phyloP scores from a whole-genome alignment of 2,113 vertebrate species.

The Eidolon helvum region DNA sequence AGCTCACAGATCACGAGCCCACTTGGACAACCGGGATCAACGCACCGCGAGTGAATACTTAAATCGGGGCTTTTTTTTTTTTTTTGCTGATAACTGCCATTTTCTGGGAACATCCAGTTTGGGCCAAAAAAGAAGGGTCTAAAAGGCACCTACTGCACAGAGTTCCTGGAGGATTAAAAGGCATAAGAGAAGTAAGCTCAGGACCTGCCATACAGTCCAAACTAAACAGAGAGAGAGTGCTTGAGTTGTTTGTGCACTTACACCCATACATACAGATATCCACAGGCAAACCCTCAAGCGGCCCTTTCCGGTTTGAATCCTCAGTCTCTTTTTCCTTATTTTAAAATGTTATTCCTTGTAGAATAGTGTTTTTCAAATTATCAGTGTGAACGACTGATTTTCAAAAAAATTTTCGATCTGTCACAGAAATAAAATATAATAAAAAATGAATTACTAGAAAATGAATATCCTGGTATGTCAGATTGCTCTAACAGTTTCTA shows the following conservation, averaged over 20 bases:
- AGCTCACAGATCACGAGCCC: background rate
- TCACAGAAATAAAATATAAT: background rate
- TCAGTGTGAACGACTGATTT: background rate
- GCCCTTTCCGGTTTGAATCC: background rate
- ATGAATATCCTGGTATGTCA: background rate
- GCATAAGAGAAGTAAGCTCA: background rate
- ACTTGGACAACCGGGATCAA: background rate
- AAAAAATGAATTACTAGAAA: background rate
- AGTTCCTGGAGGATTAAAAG: background rate
- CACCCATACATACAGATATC: background rate
- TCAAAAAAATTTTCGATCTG: background rate
- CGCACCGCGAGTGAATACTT: background rate
- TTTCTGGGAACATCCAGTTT: conserved; percentile 10
- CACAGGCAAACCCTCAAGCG: background rate
- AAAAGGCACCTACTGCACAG: background rate
- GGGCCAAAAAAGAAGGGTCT: background rate
- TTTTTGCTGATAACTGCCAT: conserved; percentile 7
- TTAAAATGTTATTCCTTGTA: background rate
- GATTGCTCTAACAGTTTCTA: background rate
- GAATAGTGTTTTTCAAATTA: background rate
- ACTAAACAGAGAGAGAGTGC: background rate
- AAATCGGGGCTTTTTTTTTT: background rate
- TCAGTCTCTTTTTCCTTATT: background rate
- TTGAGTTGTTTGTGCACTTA: background rate
- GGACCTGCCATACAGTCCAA: background rate